phyloP scores from a whole-genome alignment of 2,113 vertebrate species.

The Pandion haliaetus region DNA sequence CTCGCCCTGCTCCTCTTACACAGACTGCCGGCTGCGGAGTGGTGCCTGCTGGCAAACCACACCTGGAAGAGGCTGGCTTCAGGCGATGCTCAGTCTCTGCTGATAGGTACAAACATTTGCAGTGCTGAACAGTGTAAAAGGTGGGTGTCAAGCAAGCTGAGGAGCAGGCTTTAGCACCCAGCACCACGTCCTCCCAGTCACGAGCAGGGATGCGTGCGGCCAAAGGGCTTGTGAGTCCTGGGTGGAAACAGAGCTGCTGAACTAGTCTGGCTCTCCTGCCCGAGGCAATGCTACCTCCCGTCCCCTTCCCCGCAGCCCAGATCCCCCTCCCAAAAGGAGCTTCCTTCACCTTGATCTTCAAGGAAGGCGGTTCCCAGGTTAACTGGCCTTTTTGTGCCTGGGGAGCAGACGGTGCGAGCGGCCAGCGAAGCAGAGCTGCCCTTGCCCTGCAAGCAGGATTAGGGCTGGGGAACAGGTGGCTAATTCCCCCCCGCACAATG shows the following conservation, averaged over 20 bases:
- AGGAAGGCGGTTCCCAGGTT: background rate
- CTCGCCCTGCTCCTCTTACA: background rate
- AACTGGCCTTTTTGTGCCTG: background rate
- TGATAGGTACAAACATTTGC: no score
- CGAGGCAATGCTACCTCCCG: accelerated
- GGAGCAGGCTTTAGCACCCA: background rate
- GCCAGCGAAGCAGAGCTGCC: background rate
- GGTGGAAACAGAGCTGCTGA: background rate
- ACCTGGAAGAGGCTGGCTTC: background rate
- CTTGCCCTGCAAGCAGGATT: background rate
- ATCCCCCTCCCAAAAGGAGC: background rate
- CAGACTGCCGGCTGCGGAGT: background rate
- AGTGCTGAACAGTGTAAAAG: background rate
- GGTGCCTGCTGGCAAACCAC: background rate
- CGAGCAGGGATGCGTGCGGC: accelerated
- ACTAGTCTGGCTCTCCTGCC: background rate
- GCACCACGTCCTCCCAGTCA: background rate
- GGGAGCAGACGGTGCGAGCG: background rate
- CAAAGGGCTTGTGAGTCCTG: background rate
- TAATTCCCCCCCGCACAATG: background rate
- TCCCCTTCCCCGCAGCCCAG: background rate
- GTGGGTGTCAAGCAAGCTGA: background rate
- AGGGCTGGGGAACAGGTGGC: background rate
- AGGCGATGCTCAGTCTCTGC: background rate
- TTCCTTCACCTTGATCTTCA: background rate